phyloP scores from a whole-genome alignment of 2,797 vertebrate genomes.

The Meriones psammophilus region DNA sequence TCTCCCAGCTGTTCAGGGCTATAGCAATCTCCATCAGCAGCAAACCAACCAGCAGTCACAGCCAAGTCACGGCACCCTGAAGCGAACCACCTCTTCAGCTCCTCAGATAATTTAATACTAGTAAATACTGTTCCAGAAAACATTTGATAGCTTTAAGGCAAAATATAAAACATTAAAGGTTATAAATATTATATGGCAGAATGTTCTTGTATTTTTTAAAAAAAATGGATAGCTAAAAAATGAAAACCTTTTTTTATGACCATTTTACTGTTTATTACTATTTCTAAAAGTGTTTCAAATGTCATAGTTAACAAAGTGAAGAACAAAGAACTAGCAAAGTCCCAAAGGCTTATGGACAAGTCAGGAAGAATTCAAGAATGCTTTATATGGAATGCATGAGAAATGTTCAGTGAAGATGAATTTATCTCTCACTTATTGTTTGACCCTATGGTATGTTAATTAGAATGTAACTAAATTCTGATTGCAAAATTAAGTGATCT shows the following conservation, averaged over 20 bases:
- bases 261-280: background rate
- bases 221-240: slow-evolving; percentile 32
- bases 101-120: slow-evolving; percentile 38
- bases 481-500: slow-evolving; percentile 81
- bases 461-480: slow-evolving; percentile 76
- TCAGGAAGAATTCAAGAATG: slow-evolving; percentile 58
- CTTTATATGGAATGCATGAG: background rate
- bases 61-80: too few species aligned
- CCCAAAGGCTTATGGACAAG: slow-evolving; percentile 20
- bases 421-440: slow-evolving; percentile 72
- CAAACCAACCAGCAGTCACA: too few species aligned
- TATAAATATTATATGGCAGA: background rate
- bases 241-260: slow-evolving; percentile 34
- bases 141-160: background rate
- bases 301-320: slow-evolving; percentile 40
- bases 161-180: background rate
- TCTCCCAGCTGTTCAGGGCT: too few species aligned
- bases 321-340: slow-evolving; percentile 8
- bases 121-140: background rate
- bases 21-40: too few species aligned
- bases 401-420: slow-evolving; percentile 71
- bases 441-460: slow-evolving; percentile 79
- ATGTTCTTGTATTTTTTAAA: background rate
- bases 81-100: background rate
- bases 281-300: slow-evolving; percentile 51